Percentiles rank a stretch among this genome's conserved stretches.
These are phyloP conservation scores for Cephalopachus bancanus DNA, from an alignment of 2,797 vertebrate genomes.

Conservation along the genomic window DNA sequence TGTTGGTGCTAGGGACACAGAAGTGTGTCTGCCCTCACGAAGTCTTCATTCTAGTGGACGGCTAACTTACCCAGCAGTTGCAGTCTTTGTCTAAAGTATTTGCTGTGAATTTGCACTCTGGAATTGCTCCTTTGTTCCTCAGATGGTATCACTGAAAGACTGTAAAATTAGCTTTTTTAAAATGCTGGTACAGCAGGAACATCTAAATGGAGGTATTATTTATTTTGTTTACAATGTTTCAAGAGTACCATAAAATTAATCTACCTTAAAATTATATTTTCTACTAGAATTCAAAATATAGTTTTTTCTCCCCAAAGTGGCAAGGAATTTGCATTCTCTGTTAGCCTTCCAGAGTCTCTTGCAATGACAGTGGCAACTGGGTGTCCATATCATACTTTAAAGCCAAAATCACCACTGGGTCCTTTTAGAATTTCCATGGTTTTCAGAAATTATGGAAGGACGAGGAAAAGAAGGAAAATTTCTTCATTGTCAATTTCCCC, in stretches of 20 bases:
- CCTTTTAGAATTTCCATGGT: not conserved
- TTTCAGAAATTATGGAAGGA: not conserved
- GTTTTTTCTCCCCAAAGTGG: not conserved
- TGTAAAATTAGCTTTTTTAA: not conserved
- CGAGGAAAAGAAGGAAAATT: not conserved
- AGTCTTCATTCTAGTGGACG: not conserved
- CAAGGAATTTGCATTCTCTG: not conserved
- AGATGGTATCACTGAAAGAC: not conserved
- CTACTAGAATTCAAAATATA: not conserved
- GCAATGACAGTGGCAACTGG: not conserved
- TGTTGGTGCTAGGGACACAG: not conserved
- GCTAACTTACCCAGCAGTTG: not conserved
- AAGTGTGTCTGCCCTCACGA: not conserved
- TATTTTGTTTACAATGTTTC: not conserved
- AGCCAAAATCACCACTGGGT: not conserved
- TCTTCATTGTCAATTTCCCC: not conserved
- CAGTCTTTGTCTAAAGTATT: not conserved
- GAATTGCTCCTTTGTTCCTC: not conserved
- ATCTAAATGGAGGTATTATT: not conserved
- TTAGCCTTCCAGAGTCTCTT: not conserved
- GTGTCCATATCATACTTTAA: not conserved
- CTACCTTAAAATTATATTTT: not conserved
- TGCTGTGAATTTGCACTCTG: not conserved
- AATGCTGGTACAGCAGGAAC: not conserved
- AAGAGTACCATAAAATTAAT: slow-evolving; percentile 4